Evolutionary conservation across 2,113 vertebrate genomes (phyloP).

Genomic region (Lates calcarifer): DNA sequence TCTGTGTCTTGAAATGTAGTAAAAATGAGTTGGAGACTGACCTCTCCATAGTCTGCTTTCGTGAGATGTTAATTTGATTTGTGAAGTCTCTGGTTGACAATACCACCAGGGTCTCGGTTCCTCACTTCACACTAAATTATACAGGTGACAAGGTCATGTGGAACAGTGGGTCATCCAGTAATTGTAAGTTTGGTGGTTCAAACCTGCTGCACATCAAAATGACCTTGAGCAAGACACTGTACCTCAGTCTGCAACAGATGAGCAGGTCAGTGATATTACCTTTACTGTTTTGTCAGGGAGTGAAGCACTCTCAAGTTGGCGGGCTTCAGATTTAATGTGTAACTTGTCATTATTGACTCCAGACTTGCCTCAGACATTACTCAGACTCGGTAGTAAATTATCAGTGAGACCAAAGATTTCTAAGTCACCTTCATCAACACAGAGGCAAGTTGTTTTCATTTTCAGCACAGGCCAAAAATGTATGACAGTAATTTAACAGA

Average conservation of each 20-base stretch:
- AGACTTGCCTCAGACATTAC: constrained; percentile 45
- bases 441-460: constrained; percentile 5
- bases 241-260: background rate
- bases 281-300: constrained; percentile 14
- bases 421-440: constrained; percentile 51
- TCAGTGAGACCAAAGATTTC: constrained; percentile 34
- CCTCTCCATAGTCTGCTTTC: background rate
- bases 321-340: constrained; percentile 39
- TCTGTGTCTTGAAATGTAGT: background rate
- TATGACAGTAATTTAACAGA: constrained; percentile 6
- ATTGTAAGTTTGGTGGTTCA: constrained; percentile 26
- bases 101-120: background rate
- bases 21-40: background rate
- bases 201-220: constrained; percentile 19
- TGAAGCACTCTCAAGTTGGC: constrained; percentile 13
- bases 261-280: constrained; percentile 13
- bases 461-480: background rate
- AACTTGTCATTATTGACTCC: constrained; percentile 46
- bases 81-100: background rate
- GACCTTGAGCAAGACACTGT: constrained; percentile 37
- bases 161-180: constrained; percentile 1
- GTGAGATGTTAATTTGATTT: constrained; percentile 23
- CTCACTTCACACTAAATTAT: constrained; percentile 21
- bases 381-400: constrained; percentile 49
- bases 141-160: constrained; percentile 17